These are phyloP conservation scores for Leptinotarsa haldemani DNA, from an alignment of 2,888 invertebrate genomes.

Conservation along the genomic window DNA sequence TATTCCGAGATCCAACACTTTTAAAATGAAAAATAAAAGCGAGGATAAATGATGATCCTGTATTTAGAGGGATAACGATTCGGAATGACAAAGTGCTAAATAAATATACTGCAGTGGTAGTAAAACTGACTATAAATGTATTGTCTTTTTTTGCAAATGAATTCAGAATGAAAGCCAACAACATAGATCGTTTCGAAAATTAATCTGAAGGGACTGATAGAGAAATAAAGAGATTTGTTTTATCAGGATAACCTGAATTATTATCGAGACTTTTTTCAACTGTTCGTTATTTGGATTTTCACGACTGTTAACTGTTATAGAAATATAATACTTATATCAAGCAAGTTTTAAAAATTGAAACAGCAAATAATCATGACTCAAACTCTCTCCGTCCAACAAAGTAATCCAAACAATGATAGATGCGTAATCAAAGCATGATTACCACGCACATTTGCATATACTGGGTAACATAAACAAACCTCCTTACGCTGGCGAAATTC, in stretches of 20 bases:
- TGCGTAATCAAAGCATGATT: too few relatives aligned
- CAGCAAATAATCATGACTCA: too few relatives aligned
- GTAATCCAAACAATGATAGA: too few relatives aligned
- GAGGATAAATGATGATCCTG: conserved; percentile 23
- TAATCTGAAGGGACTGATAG: not conserved
- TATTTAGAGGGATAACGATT: conserved; percentile 25
- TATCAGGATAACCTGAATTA: not conserved
- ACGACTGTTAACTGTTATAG: too few relatives aligned
- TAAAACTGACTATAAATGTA: conserved; percentile 4
- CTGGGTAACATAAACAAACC: accelerated
- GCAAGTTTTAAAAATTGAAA: too few relatives aligned
- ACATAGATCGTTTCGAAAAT: not conserved
- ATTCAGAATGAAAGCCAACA: not conserved
- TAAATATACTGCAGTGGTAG: conserved; percentile 17
- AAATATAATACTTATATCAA: too few relatives aligned
- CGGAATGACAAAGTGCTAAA: conserved; percentile 9
- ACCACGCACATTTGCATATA: too few relatives aligned
- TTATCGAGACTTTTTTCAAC: too few relatives aligned
- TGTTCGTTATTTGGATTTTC: too few relatives aligned
- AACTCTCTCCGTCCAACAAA: too few relatives aligned
- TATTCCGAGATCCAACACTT: conserved; percentile 24
- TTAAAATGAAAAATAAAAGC: conserved; percentile 24
- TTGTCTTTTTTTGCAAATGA: conserved; percentile 6
- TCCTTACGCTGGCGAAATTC: too few relatives aligned
- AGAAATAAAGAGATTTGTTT: not conserved